Base-by-base conservation (phyloP, 2,797 vertebrate species). In the Sus cebifrons region DNA sequence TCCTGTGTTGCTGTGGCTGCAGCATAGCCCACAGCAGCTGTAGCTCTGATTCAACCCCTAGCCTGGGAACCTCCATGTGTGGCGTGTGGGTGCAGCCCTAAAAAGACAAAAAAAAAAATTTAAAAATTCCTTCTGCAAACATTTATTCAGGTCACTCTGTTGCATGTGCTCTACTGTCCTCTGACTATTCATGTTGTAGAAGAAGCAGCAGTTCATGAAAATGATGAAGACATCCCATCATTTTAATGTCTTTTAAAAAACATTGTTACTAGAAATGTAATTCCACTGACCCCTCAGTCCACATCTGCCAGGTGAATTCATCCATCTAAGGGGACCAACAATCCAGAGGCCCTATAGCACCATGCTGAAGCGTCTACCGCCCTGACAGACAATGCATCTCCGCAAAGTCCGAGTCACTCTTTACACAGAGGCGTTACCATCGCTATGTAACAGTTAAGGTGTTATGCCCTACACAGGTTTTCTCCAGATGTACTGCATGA, bases 401-500 rank as follows among this genome's bases (percentile, higher is more conserved):
- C 49, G 60, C 54, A 86, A 94, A 81, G 52, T 84, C 96, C 67
- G 74, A 90, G 44, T 74, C 89, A 54, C 36, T 92, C 15, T 93
- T 94, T 86, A 96, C 62, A 94, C 74, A 94, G 94, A 89, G 86
- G 91, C 68, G 71, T 89, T 91, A 73, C 70, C 79, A 86, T 86
- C 64, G 18, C 40, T 90, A n/a, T 23, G 44, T 94, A 89, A 96
- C 56, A 96, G 96, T 60, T 36, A 70, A 95, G 27, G 88, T 94
- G 71, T 77, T 94, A 89, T 87, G 64, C 96, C 71, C 84, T 68
- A 95, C 82, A 97, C 92, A 97, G 92, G 95, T 94, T 96, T 96
- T 92, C 84, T 82, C 94, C 96, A 97, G 95, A 95, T 92, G 78
- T 60, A 89, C 81, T 60, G 90, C 88, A 96, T 95, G 96, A 96